phyloP scores from a whole-genome alignment of 1,140 invertebrate genomes.

The Caenorhabditis remanei region DNA sequence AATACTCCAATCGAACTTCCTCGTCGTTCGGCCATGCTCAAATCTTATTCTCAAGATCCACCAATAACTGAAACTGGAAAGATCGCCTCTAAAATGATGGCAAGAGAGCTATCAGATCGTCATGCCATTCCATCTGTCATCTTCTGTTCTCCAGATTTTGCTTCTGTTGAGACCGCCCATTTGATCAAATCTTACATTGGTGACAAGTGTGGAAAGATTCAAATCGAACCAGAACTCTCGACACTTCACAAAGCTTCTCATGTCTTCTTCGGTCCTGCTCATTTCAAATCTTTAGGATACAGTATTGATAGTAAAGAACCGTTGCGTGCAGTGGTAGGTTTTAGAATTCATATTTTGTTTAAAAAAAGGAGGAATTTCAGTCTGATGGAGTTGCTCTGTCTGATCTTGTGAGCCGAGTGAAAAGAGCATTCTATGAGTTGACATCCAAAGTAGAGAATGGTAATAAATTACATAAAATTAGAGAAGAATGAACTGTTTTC shows the following conservation, averaged over 20 bases:
- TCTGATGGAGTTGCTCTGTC: slow-evolving; percentile 10
- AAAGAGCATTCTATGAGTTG: slow-evolving; percentile 40
- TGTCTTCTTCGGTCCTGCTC: not conserved
- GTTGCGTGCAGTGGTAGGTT: not conserved
- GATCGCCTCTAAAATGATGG: slow-evolving; percentile 22
- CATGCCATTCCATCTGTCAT: slow-evolving; percentile 23
- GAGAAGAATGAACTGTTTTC: not conserved
- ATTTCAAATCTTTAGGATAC: slow-evolving; percentile 13
- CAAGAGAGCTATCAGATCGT: slow-evolving; percentile 38
- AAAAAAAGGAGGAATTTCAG: not conserved
- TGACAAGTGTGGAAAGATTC: slow-evolving; percentile 29
- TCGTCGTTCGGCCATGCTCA: not conserved
- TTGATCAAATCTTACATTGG: slow-evolving; percentile 44
- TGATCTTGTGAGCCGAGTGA: slow-evolving; percentile 23
- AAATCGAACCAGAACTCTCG: slow-evolving; percentile 8
- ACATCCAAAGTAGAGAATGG: slow-evolving; percentile 20
- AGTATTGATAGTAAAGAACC: not conserved
- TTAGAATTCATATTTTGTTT: not conserved
- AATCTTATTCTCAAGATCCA: slow-evolving; percentile 18
- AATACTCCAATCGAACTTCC: slow-evolving; percentile 41
- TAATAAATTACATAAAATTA: not conserved
- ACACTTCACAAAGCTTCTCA: slow-evolving; percentile 35
- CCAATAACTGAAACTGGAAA: slow-evolving; percentile 39
- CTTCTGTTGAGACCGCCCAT: slow-evolving; percentile 48
- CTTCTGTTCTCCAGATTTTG: slow-evolving; percentile 38